These are phyloP conservation scores for Leptopilina drosophilae DNA, from an alignment of 2,888 invertebrate species.

Conservation along the genomic window DNA sequence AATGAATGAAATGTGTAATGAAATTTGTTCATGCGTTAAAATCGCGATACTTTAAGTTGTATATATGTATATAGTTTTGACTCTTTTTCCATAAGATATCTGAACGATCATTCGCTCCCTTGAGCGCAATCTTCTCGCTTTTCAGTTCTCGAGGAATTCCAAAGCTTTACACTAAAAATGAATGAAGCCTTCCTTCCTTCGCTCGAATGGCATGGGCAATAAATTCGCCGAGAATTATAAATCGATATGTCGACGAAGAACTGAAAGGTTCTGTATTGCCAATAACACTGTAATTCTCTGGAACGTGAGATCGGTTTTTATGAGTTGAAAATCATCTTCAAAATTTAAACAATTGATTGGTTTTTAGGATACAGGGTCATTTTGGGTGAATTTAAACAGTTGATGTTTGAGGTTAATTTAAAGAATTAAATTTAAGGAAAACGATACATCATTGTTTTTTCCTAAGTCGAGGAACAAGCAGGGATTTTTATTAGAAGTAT, in stretches of 20 bases:
- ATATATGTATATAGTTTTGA: not conserved
- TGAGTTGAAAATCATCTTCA: not conserved
- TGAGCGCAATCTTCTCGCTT: constrained; percentile 44
- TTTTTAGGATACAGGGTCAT: not conserved
- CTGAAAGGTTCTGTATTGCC: constrained; percentile 28
- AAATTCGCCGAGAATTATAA: constrained; percentile 36
- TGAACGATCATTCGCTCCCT: constrained; percentile 42
- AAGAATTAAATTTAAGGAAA: no score
- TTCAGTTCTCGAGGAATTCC: constrained; percentile 43
- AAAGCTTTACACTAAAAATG: constrained; percentile 35
- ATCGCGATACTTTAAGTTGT: not conserved
- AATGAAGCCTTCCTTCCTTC: constrained; percentile 36
- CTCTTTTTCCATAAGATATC: constrained; percentile 35
- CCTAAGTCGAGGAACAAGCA: no score
- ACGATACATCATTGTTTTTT: no score
- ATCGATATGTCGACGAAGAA: constrained; percentile 35
- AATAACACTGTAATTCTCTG: constrained; percentile 29
- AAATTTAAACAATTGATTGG: constrained; percentile 18
- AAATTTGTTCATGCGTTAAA: not conserved
- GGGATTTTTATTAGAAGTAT: no score
- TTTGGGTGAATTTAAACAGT: no score
- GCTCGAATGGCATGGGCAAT: constrained; percentile 24
- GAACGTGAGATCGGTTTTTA: constrained; percentile 35
- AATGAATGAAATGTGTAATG: no score
- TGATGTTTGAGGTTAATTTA: no score